A percentile compares a stretch with the other conserved stretches of the same genome.
These are phyloP conservation scores for Poecilia wingei DNA, from an alignment of 2,797 vertebrate genomes.

Conservation along the genomic window DNA sequence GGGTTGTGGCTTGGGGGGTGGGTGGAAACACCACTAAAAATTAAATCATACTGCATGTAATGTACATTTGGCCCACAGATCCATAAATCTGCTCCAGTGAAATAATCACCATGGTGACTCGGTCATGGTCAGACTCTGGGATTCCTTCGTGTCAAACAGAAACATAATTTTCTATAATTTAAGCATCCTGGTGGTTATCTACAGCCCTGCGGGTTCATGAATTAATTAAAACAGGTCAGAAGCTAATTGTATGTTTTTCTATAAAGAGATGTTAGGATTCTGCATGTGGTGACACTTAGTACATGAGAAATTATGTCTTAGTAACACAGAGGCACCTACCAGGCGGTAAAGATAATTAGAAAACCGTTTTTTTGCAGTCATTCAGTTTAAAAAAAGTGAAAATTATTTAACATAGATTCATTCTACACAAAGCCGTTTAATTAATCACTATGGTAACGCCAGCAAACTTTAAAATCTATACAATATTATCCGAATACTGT, in stretches of 20 bases:
- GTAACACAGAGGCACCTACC: not conserved
- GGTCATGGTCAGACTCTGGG: slow-evolving; percentile 5
- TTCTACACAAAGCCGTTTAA: not conserved
- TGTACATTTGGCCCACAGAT: slow-evolving; percentile 2
- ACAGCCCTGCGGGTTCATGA: not conserved
- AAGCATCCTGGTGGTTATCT: slow-evolving; percentile 8
- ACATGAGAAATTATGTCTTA: slow-evolving; percentile 3
- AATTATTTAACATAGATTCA: not conserved
- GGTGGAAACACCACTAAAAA: not conserved
- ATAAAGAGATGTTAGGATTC: not conserved
- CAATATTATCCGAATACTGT: not conserved
- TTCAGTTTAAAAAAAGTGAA: not conserved
- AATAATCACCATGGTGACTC: slow-evolving; percentile 1
- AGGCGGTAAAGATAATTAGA: not conserved
- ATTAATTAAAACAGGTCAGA: not conserved
- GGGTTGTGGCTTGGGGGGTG: not conserved
- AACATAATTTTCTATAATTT: not conserved
- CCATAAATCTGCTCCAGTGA: slow-evolving; percentile 15
- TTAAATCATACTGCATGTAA: slow-evolving; percentile 28
- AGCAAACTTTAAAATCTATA: not conserved
- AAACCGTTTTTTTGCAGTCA: not conserved
- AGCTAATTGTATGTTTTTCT: not conserved
- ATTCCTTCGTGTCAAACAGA: not conserved
- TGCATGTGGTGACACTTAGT: not conserved
- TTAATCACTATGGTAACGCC: not conserved